phyloP scores from a whole-genome alignment of 2,888 invertebrate genomes.

The Phania funesta region DNA sequence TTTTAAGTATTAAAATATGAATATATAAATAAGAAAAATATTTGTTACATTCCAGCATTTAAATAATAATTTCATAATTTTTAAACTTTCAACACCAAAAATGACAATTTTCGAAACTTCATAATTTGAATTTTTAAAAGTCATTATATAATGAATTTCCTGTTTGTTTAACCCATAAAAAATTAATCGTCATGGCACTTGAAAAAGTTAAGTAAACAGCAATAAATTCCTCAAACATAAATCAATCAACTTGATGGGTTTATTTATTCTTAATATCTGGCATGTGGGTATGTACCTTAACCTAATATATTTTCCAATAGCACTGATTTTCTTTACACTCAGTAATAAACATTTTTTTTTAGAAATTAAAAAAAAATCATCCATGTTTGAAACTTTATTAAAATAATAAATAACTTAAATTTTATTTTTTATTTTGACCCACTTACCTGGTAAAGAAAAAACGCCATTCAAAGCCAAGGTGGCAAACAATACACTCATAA shows the following conservation, averaged over 20 bases:
- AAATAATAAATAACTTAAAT: not conserved
- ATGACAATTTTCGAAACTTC: no score
- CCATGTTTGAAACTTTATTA: not conserved
- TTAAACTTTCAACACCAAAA: no score
- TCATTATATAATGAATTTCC: no score
- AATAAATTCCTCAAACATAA: not conserved
- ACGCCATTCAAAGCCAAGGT: conserved; percentile 75
- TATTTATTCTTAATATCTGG: not conserved
- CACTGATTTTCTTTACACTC: not conserved
- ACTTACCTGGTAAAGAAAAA: conserved; percentile 78
- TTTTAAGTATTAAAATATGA: no score
- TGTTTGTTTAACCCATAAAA: no score
- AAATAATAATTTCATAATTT: no score
- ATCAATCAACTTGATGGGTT: not conserved
- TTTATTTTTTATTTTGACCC: conserved; percentile 53
- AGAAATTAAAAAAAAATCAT: not conserved
- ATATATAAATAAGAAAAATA: no score
- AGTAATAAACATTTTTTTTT: not conserved
- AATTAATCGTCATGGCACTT: no score
- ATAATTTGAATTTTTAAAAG: no score
- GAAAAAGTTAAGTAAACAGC: not conserved
- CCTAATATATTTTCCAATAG: not conserved
- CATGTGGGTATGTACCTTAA: not conserved
- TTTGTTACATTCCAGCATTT: no score
- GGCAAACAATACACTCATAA: conserved; percentile 74